Evolutionary conservation across 2,113 vertebrate genomes (phyloP).

Genomic region (Syngnathoides biaculeatus): DNA sequence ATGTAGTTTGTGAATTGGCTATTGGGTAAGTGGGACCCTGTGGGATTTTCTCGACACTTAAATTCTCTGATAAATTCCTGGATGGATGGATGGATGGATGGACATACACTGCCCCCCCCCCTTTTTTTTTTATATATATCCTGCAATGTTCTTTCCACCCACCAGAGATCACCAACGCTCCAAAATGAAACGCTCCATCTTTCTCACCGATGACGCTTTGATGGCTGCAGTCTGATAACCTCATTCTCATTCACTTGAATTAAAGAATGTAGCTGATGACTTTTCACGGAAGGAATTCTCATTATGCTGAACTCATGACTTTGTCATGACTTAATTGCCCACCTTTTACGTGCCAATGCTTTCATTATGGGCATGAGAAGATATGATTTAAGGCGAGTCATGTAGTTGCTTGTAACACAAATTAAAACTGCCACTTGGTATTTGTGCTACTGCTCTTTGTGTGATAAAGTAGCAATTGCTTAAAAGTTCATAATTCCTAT

Average conservation of each 20-base stretch:
- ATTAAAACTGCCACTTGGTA: conserved; percentile 12
- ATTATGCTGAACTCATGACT: conserved; percentile 46
- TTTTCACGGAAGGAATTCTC: conserved; percentile 39
- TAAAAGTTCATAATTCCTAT: no score
- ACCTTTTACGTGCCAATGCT: conserved; percentile 45
- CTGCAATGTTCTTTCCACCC: conserved; percentile 16
- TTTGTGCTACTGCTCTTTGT: no score
- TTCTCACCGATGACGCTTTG: conserved; percentile 36
- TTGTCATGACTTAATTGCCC: conserved; percentile 31
- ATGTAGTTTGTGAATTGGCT: not conserved
- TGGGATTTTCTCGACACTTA: no score
- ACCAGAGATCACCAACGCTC: conserved; percentile 40
- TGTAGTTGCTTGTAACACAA: conserved; percentile 22
- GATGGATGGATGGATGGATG: no score
- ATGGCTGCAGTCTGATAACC: conserved; percentile 50
- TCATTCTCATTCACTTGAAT: conserved; percentile 39
- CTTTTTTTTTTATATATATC: no score
- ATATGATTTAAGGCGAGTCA: conserved; percentile 14
- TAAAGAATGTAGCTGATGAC: conserved; percentile 39
- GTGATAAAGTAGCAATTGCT: no score
- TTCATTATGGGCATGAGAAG: conserved; percentile 29
- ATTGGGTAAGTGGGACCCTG: not conserved
- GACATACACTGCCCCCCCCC: not conserved
- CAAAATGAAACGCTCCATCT: not conserved
- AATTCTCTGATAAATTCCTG: no score